phyloP scores from a whole-genome alignment of 2,797 vertebrate genomes.

The Nyctibius grandis region DNA sequence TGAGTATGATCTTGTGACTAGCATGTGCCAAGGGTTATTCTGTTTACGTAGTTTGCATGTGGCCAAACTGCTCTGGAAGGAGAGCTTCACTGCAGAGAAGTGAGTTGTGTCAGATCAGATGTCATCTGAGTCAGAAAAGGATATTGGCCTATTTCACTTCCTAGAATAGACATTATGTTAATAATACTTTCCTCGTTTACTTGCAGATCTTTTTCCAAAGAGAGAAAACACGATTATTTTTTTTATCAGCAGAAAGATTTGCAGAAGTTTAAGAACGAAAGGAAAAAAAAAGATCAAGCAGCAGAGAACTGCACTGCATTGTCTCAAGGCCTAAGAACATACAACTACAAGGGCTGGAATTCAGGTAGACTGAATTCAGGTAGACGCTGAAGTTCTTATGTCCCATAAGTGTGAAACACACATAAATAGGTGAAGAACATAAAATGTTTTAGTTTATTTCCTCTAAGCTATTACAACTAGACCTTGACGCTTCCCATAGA shows the following conservation, averaged over 20 bases:
- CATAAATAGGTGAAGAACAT: neutral
- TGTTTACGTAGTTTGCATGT: no score
- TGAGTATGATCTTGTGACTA: neutral
- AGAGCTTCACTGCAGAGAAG: neutral
- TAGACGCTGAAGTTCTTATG: neutral
- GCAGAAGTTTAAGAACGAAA: neutral
- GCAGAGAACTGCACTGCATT: no score
- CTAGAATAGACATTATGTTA: neutral
- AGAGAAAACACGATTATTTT: neutral
- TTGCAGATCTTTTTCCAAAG: neutral
- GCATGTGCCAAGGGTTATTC: neutral
- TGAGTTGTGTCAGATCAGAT: neutral
- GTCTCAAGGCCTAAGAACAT: neutral
- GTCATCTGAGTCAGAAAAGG: neutral
- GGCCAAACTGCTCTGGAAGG: neutral
- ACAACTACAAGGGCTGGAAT: neutral
- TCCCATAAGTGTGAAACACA: neutral
- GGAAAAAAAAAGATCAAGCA: neutral
- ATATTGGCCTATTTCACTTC: neutral
- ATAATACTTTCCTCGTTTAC: neutral
- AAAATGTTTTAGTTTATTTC: neutral
- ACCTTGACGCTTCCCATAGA: neutral
- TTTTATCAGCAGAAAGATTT: neutral
- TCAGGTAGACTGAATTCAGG: neutral
- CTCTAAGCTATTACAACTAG: neutral